phyloP scores from a whole-genome alignment of 2,113 vertebrate genomes.

The Brachyhypopomus gauderio region DNA sequence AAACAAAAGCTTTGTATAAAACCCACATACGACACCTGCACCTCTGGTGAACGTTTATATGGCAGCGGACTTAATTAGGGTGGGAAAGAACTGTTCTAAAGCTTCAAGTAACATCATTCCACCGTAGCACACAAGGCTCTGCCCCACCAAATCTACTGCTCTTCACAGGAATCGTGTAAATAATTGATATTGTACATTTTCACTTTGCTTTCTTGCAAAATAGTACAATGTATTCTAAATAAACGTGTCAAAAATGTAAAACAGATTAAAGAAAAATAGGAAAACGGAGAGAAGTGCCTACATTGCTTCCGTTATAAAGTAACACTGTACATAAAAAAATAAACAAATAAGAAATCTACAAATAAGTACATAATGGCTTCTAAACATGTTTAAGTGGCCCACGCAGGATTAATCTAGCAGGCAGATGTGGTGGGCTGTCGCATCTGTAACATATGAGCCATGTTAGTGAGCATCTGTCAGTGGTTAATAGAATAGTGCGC shows the following conservation, averaged over 20 bases:
- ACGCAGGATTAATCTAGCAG: constrained; percentile 24
- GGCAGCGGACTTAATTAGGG: neutral
- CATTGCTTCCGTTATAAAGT: neutral
- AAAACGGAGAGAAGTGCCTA: too few species aligned
- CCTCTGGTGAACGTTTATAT: neutral
- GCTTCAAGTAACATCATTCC: neutral
- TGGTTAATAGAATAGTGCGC: constrained; percentile 45
- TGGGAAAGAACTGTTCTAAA: neutral
- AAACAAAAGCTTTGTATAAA: neutral
- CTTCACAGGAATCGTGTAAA: neutral
- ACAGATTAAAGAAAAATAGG: neutral
- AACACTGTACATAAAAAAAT: constrained; percentile 15
- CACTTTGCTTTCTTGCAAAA: neutral
- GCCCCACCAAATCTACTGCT: neutral
- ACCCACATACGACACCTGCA: neutral
- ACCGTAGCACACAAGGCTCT: neutral
- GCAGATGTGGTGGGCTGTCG: constrained; percentile 43
- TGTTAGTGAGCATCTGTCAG: constrained; percentile 48
- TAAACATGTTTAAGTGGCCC: constrained; percentile 1
- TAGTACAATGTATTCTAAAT: neutral
- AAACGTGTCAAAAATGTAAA: neutral
- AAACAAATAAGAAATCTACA: constrained; percentile 15
- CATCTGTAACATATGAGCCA: constrained; percentile 39
- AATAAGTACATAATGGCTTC: constrained; percentile 23
- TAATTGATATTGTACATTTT: neutral